Evolutionary conservation across 2,113 vertebrate genomes (phyloP).

Genomic region (Otocyon megalotis): DNA sequence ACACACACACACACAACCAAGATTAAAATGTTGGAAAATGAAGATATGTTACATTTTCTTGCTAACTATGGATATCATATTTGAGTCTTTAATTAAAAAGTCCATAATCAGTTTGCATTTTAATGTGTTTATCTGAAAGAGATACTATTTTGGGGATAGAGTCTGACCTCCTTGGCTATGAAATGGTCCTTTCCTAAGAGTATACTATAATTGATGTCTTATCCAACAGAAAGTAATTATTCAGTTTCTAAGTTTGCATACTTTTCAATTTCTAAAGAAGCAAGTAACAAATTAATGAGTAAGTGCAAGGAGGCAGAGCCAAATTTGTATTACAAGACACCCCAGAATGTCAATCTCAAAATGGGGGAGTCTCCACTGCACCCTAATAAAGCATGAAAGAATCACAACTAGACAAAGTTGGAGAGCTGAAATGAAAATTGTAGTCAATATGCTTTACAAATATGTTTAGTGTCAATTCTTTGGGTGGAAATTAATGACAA

Average conservation of each 20-base stretch:
- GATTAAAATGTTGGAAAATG: slow-evolving; percentile 43
- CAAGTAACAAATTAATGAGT: neutral
- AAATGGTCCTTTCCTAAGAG: neutral
- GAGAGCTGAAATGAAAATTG: slow-evolving; percentile 41
- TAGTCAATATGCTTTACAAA: slow-evolving; percentile 19
- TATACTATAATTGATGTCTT: neutral
- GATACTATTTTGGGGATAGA: neutral
- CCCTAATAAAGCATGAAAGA: neutral
- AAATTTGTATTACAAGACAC: neutral
- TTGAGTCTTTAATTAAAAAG: slow-evolving; percentile 26
- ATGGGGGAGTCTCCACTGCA: neutral
- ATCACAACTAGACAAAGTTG: neutral
- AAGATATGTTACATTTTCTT: slow-evolving; percentile 36
- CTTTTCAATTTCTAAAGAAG: neutral
- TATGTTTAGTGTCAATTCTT: slow-evolving; percentile 53
- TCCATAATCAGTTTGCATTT: neutral
- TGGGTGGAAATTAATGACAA: slow-evolving; percentile 63
- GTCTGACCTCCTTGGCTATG: neutral
- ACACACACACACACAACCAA: neutral
- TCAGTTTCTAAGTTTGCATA: neutral
- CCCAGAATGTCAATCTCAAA: neutral
- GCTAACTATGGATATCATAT: neutral
- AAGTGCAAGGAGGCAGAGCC: neutral
- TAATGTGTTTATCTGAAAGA: neutral
- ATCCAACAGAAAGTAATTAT: neutral